Percentiles rank a stretch among this genome's conserved stretches.
Conservation (phyloP, 2,797 vertebrate species). For the Molossus alvarezi region DNA sequence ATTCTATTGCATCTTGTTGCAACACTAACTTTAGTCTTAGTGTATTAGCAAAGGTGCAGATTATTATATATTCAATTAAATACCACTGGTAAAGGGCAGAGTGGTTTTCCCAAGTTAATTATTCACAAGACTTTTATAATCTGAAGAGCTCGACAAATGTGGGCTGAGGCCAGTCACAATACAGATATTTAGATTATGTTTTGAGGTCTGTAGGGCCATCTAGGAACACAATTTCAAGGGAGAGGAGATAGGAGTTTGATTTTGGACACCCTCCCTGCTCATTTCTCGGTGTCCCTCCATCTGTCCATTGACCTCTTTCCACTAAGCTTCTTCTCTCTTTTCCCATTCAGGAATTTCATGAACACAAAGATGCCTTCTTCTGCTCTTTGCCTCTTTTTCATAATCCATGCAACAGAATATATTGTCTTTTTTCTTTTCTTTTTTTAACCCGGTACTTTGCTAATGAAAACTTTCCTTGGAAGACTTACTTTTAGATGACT, state of each 20-base stretch:
- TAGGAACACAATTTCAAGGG: background rate
- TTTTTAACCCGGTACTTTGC: background rate
- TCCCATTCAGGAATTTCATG: background rate
- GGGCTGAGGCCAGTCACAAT: background rate
- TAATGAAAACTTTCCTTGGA: background rate
- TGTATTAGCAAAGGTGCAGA: background rate
- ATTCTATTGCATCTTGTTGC: background rate
- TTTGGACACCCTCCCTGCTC: background rate
- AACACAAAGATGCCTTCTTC: background rate
- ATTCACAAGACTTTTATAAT: slow-evolving; percentile 58
- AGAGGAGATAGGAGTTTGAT: background rate
- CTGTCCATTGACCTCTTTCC: background rate
- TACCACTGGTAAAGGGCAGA: slow-evolving; percentile 23
- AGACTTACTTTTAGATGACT: background rate
- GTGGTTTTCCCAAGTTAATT: slow-evolving; percentile 55
- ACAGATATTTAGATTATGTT: background rate
- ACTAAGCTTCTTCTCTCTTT: background rate
- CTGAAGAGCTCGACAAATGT: slow-evolving; percentile 19
- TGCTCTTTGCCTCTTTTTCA: background rate
- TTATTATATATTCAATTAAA: slow-evolving; percentile 44
- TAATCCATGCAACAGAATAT: background rate
- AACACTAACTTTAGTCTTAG: background rate
- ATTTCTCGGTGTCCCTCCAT: background rate
- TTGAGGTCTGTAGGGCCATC: background rate
- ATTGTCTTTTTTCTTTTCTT: background rate